Base-by-base conservation (phyloP, 2,888 invertebrate species). In the Morpho helenor region DNA sequence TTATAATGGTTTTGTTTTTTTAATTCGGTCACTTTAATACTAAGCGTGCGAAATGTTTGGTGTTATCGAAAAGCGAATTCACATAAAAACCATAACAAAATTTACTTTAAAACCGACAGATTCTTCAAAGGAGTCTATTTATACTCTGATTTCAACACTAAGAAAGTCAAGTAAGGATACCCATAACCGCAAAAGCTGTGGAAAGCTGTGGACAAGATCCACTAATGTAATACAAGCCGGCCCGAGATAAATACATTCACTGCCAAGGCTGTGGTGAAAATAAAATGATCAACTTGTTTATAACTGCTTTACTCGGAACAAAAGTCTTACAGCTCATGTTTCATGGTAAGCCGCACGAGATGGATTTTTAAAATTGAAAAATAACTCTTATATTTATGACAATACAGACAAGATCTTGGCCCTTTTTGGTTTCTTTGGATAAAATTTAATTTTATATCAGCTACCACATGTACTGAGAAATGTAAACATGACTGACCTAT, bases 191-290 rank as follows among this genome's bases (percentile, higher is more conserved):
- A 61, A 56, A 49, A 40, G n/a, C 45, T 5, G 52, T 42, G 51
- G 54, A 63, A 59, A 59, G 54, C 59, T 55, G 59, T 46, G 46
- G 50, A 42, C 53, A 53, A 56, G 49, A 55, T n/a, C 47, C 41
- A 51, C 46, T 61, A 59, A 59, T 52, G 52, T 53, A 56, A 60
- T 54, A 54, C 42, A 75, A 66, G 67, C 64, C 65, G 62, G 58
- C 62, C 68, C 69, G 68, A 71, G 68, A 71, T 64, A 68, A 68
- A 75, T 73, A 73, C 72, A 70, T 75, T 76, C 80, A 79, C 66
- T 75, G 74, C 73, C 84, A 83, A 82, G 82, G 82, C 68, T 75
- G 67, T 62, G 66, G 61, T 75, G 71, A 67, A 79, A 79, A 82
- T 75, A 77, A 74, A 73, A 73, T 71, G 46, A 62, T 59, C 59